These are phyloP conservation scores for Julus scanicus DNA, from an alignment of 2,888 invertebrate species.

Conservation along the genomic window DNA sequence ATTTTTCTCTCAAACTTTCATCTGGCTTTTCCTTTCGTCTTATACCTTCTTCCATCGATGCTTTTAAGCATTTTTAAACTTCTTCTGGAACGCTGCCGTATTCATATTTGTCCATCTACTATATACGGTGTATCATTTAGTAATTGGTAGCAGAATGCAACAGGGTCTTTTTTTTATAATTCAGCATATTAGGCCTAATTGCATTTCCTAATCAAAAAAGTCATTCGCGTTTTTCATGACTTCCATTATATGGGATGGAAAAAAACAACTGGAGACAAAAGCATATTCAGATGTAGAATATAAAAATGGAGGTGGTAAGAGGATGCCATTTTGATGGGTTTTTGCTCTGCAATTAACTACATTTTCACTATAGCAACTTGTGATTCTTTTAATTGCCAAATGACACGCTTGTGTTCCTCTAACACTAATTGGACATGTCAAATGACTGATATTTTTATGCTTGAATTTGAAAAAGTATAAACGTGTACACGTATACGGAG, in stretches of 20 bases:
- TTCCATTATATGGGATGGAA: not conserved
- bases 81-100: not conserved
- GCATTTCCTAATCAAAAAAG: not conserved
- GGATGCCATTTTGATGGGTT: no score
- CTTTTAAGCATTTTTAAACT: conserved; percentile 1
- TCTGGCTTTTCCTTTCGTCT: conserved; percentile 34
- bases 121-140: not conserved
- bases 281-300: no score
- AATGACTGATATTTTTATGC: no score
- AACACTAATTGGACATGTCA: no score
- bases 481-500: no score
- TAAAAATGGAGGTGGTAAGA: no score
- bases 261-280: no score
- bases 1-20: conserved; percentile 15
- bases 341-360: no score
- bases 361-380: no score
- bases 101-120: not conserved
- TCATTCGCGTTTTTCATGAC: not conserved
- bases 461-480: no score
- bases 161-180: not conserved
- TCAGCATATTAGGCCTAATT: not conserved
- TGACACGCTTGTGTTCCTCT: no score
- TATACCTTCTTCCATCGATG: not conserved
- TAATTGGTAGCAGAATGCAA: conserved; percentile 19
- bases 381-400: no score